These are phyloP conservation scores for Dasyornis broadbenti DNA, from an alignment of 2,113 vertebrate species.

Conservation along the genomic window DNA sequence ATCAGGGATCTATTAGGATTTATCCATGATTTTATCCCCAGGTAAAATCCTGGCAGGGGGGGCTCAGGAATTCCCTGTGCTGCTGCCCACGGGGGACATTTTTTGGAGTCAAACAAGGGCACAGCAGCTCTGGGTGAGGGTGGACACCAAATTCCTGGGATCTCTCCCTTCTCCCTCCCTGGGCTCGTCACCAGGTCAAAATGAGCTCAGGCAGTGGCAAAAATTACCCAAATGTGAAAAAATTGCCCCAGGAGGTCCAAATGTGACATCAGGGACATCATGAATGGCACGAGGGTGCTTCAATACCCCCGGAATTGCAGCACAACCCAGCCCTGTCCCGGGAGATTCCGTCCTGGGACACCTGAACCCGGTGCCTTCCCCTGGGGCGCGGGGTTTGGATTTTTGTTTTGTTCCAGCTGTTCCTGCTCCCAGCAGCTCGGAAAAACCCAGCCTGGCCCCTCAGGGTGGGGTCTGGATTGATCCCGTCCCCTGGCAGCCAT, in stretches of 20 bases:
- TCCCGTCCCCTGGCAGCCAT: accelerated
- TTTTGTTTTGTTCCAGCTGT: not conserved
- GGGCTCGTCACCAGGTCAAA: not conserved
- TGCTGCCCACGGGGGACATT: accelerated
- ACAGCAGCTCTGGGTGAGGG: not conserved
- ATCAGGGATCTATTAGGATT: accelerated
- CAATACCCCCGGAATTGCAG: not conserved
- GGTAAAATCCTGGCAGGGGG: no score
- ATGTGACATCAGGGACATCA: not conserved
- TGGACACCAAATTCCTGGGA: not conserved
- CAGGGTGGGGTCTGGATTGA: no score
- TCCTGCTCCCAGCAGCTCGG: not conserved
- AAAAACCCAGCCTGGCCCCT: no score
- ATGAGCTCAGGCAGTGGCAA: not conserved
- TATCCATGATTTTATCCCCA: not conserved
- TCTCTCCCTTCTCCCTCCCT: not conserved
- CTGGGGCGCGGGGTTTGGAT: not conserved
- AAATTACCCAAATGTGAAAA: no score
- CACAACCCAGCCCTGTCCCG: not conserved
- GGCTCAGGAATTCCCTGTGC: not conserved
- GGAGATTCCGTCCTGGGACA: not conserved
- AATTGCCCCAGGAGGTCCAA: not conserved
- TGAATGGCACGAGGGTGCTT: not conserved
- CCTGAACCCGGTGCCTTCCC: not conserved
- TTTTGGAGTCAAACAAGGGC: not conserved